Base-by-base conservation (phyloP, 2,888 invertebrate genomes). In the Drosophila suboccidentalis region DNA sequence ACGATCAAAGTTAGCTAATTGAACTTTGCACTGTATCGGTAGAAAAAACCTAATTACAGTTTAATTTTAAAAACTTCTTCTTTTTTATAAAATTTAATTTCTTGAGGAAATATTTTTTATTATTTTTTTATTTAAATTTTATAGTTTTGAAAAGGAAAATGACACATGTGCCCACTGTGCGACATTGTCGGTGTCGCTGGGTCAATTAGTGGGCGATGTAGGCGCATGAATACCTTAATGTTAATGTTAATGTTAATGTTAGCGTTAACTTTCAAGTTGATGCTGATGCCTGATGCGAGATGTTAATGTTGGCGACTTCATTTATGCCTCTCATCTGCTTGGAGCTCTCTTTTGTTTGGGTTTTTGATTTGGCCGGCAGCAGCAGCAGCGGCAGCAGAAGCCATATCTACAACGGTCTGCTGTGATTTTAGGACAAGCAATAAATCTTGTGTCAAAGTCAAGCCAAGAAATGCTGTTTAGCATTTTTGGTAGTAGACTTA, bases 201-300 rank as follows among this genome's bases (percentile, higher is more conserved):
- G 78, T 91, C 90, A 90, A 90, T 90, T 90, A 91, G 90, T 89
- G 76, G 82, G 87, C 89, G 83, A 88, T 81, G 85, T 82, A 75
- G 90, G 85, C 89, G 90, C 90, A 89, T 89, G 87, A 90, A 87
- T 87, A 79, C 80, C 62, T 82, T 75, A 85, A 89, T 63, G 71
- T 70, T 63, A 67, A 57, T 69, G 71, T 70, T 63, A 67, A 57
- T 69, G 71, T 76, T 80, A 75, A 75, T 51, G 74, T 61, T 76
- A 61, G 71, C 22, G 79, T 57, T 58, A 54, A 55, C 60, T 69
- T 39, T 46, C 43, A 50, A 46, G 55, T 63, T 73, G 60, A 63
- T 43, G 73, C 58, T 62, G 67, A 50, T 73, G 67, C 53, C 41
- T 19, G 54, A 50, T 43, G 19, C 17, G 10, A 41, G 36, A 32